These are phyloP conservation scores for Brachionus rubens DNA, from an alignment of 1,140 invertebrate genomes.

Conservation along the genomic window DNA sequence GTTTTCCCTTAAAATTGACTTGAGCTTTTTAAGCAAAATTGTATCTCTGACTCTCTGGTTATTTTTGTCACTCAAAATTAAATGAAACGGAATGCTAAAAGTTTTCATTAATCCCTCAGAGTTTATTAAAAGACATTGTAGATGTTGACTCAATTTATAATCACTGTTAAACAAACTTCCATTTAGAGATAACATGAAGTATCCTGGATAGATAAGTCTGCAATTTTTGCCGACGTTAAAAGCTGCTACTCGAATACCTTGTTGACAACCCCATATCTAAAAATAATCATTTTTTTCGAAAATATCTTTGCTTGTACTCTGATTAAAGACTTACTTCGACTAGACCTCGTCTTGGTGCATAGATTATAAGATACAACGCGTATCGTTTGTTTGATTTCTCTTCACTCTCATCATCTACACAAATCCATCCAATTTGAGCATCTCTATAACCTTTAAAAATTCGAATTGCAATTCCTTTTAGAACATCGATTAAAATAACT, in stretches of 20 bases:
- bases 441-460: slow-evolving; percentile 81
- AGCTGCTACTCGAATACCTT: slow-evolving; percentile 79
- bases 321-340: slow-evolving; percentile 67
- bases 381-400: slow-evolving; percentile 50
- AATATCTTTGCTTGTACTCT: background rate
- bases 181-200: slow-evolving; percentile 72
- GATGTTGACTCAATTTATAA: slow-evolving; percentile 63
- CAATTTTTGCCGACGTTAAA: slow-evolving; percentile 78
- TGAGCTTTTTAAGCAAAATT: slow-evolving; percentile 73
- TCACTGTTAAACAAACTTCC: slow-evolving; percentile 51
- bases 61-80: slow-evolving; percentile 72
- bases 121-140: slow-evolving; percentile 76
- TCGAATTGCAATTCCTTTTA: slow-evolving; percentile 72
- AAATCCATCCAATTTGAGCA: slow-evolving; percentile 77
- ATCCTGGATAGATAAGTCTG: slow-evolving; percentile 66
- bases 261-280: slow-evolving; percentile 71
- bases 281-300: background rate
- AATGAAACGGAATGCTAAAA: slow-evolving; percentile 82
- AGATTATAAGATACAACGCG: slow-evolving; percentile 77
- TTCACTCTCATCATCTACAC: slow-evolving; percentile 67
- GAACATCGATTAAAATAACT: slow-evolving; percentile 77
- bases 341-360: slow-evolving; percentile 75
- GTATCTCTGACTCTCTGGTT: slow-evolving; percentile 79
- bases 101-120: slow-evolving; percentile 74
- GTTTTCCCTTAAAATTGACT: slow-evolving; percentile 57